phyloP scores from a whole-genome alignment of 92 coral and sea anemone genomes.

The Porites evermanni region DNA sequence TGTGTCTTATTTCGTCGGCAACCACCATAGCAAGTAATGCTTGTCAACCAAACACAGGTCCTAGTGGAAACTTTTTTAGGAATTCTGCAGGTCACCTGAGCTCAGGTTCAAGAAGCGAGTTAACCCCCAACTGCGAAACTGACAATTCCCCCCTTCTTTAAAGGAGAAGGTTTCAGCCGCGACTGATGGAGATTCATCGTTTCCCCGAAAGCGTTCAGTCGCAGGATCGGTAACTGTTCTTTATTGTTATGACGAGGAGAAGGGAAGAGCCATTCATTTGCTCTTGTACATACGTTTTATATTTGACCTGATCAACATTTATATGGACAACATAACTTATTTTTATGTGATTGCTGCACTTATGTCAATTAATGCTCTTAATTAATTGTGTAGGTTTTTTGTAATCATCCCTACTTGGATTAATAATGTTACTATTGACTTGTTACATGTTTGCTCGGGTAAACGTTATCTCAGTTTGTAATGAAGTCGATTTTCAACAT shows the following conservation, averaged over 20 bases:
- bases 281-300: slow-evolving; percentile 5
- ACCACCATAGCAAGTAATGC: slow-evolving; percentile 17
- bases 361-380: slow-evolving; percentile 29
- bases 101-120: no score
- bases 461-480: not conserved
- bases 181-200: slow-evolving; percentile 6
- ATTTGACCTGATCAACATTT: slow-evolving; percentile 16
- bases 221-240: slow-evolving; percentile 8
- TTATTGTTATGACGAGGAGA: slow-evolving; percentile 15
- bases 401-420: slow-evolving; percentile 2
- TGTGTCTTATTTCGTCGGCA: slow-evolving; percentile 4
- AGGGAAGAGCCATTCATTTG: slow-evolving; percentile 23
- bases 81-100: no score
- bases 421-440: not conserved
- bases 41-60: not conserved
- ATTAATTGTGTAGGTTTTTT: slow-evolving; percentile 2
- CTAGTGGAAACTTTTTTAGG: not conserved
- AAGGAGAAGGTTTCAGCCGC: no score
- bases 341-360: slow-evolving; percentile 22
- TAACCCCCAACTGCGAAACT: no score
- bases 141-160: no score
- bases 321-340: slow-evolving; percentile 10
- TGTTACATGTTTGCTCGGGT: not conserved
- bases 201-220: not conserved
- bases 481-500: not conserved